A percentile compares a stretch with the other conserved stretches of the same genome.
These are phyloP conservation scores for Albula goreensis DNA, from an alignment of 2,113 vertebrate genomes.

Conservation along the genomic window DNA sequence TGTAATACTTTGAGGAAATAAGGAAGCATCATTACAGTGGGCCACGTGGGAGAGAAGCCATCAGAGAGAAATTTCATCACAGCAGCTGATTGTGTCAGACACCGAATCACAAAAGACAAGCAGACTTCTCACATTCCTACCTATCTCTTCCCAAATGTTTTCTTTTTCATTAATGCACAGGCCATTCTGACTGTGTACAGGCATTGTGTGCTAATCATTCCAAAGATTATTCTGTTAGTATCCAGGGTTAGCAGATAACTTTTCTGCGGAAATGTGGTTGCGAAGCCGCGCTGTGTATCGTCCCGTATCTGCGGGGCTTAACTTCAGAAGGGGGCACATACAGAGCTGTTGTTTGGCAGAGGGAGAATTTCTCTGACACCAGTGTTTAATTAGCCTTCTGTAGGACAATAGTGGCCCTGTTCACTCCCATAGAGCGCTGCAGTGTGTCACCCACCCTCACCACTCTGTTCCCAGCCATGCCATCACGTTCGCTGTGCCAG, in stretches of 20 bases:
- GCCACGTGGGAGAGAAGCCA: background rate
- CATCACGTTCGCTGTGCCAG: constrained; percentile 32
- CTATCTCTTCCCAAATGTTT: no score
- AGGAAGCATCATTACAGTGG: background rate
- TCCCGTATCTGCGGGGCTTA: background rate
- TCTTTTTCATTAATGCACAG: background rate
- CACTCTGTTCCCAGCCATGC: constrained; percentile 9
- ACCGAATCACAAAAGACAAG: background rate
- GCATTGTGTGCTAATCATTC: background rate
- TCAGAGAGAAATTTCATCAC: background rate
- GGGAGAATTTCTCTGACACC: constrained; percentile 63
- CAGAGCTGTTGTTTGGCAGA: constrained; percentile 56
- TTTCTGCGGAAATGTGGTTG: no score
- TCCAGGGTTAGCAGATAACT: no score
- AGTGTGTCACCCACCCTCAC: constrained; percentile 45
- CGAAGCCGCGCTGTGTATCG: background rate
- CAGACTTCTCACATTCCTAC: no score
- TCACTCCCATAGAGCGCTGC: constrained; percentile 44
- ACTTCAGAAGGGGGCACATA: constrained; percentile 34
- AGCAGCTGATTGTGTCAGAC: background rate
- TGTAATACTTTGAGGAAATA: background rate
- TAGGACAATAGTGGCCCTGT: constrained; percentile 52
- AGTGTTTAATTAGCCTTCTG: constrained; percentile 64
- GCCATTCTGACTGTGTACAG: background rate
- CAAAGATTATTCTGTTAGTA: no score